Evolutionary conservation across 2,113 vertebrate genomes (phyloP), one percentile per base, ranked within the genome.

Genomic region (Lampris megalopsis): DNA sequence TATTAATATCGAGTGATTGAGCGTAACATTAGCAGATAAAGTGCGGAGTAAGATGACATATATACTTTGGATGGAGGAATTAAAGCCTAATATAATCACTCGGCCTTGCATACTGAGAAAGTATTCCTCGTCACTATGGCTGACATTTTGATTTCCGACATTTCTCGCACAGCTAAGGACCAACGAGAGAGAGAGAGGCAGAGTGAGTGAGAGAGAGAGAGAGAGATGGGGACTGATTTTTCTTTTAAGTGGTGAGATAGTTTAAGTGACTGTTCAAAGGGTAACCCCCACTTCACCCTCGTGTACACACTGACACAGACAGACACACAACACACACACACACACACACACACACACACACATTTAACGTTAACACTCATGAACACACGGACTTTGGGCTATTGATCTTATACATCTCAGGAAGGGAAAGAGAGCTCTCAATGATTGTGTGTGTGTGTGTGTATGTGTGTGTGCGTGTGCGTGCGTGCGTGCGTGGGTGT

Each of bases 1-100:
- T 91, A 93, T 93, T 93, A 92, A 92, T 92, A 91, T 91, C 79
- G 71, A 90, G 85, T 91, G 91, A 93, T 91, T 90, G 89, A 93
- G 90, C 88, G 73, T 80, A 92, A 91, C 89, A 91, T 91, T 93
- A 92, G 88, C 88, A 89, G 91, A 92, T 93, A 92, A 90, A 89
- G 89, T 66, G 58, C 68, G 64, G 83, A 57, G 84, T 90, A 92
- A 92, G 86, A 92, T 90, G 88, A 92, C 89, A 89, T 79, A 79
- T 86, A 89, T 58, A 86, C 79, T 57, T 59, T 69, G 77, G 90
- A 87, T 85, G 85, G 75, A 87, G 84, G 88, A 93, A 93, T 91
- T 89, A 91, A 90, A 91, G 82, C 79, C 63, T 88, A 89, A 93
- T 90, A 86, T 89, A 88, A 90, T 90, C 89, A 84, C 81, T 91